phyloP scores from a whole-genome alignment of 1,140 invertebrate species.

The Drosophila pectinifera region DNA sequence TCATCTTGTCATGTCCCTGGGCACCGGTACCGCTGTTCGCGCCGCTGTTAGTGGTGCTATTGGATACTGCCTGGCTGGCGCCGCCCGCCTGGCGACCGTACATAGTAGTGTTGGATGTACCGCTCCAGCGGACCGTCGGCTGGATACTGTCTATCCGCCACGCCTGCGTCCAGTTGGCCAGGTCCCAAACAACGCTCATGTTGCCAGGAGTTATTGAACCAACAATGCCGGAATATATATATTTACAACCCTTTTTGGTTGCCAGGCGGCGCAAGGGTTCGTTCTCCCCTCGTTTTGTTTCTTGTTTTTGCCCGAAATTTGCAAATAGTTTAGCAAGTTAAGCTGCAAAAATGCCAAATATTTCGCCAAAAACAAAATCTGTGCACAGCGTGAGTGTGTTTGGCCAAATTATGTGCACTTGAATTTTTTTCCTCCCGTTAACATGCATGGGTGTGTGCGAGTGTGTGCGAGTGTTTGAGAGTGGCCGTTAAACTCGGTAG shows the following conservation, averaged over 20 bases:
- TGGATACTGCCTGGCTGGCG: slow-evolving; percentile 11
- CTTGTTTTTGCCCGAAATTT: slow-evolving; percentile 49
- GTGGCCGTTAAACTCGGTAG: slow-evolving; percentile 18
- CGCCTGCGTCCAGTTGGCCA: slow-evolving; percentile 46
- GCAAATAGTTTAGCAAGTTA: slow-evolving; percentile 78
- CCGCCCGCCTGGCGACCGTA: slow-evolving; percentile 64
- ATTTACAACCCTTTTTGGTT: slow-evolving; percentile 50
- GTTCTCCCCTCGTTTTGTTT: background rate
- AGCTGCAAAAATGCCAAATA: slow-evolving; percentile 78
- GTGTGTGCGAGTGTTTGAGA: slow-evolving; percentile 19
- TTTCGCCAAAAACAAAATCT: slow-evolving; percentile 55
- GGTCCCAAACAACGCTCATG: slow-evolving; percentile 47
- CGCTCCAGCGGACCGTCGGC: slow-evolving; percentile 45
- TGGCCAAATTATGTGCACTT: slow-evolving; percentile 75
- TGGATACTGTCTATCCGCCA: slow-evolving; percentile 57
- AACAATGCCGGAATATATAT: slow-evolving; percentile 56
- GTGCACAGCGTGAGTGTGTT: slow-evolving; percentile 47
- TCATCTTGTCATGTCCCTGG: slow-evolving; percentile 85
- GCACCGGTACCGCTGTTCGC: slow-evolving; percentile 13
- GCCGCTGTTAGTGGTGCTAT: slow-evolving; percentile 10
- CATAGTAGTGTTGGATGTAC: slow-evolving; percentile 37
- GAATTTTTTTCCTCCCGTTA: slow-evolving; percentile 44
- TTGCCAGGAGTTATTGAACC: slow-evolving; percentile 67
- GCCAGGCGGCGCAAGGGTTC: slow-evolving; percentile 28
- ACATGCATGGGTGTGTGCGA: slow-evolving; percentile 11